Evolutionary conservation across 2,113 vertebrate species (phyloP), one percentile per base, ranked within the genome.

Genomic region (Syngnathoides biaculeatus): DNA sequence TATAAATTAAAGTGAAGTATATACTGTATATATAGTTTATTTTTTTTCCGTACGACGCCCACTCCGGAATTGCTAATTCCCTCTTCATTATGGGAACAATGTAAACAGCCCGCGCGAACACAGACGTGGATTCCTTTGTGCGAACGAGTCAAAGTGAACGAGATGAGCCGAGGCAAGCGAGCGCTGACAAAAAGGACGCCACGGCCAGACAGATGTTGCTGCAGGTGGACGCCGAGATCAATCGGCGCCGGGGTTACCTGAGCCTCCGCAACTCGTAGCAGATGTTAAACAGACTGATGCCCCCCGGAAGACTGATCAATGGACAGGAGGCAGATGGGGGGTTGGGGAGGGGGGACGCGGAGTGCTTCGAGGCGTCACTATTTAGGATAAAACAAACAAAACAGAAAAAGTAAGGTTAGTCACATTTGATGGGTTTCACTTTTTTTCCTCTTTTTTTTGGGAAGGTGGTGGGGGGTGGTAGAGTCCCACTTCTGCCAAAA

Each of bases 281-380:
- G 92, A 92, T 93, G 92, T 89, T 90, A 89, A 88, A 79, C 91
- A 91, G 88, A 92, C 88, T 90, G 87, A 91, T 90, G 89, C 89
- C 88, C 89, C 88, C 88, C 87, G 87, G 81, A 90, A 91, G 89
- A 86, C 87, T 91, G 90, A 93, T 93, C 89, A 92, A 91, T 92
- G 91, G 86, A 90, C 88, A 88, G 86, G 79, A 90, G 88, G 90
- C 91, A 93, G 92, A 93, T 93, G 91, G 91, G 90, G 85, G n/a
- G n/a, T n/a, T n/a, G n/a, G n/a, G n/a, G n/a, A n/a, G n/a, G n/a
- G 73, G 85, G 80, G 91, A 90, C 83, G 84, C 78, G 85, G 80
- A 85, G 80, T 84, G 81, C 79, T 78, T 80, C 71, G 85, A 90
- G 85, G 80, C 71, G 71, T 79, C 43, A 22, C 60, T 62, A 26